Evolutionary conservation across 92 coral and sea anemone species (phyloP).

Genomic region (Epizoanthus fatuus): DNA sequence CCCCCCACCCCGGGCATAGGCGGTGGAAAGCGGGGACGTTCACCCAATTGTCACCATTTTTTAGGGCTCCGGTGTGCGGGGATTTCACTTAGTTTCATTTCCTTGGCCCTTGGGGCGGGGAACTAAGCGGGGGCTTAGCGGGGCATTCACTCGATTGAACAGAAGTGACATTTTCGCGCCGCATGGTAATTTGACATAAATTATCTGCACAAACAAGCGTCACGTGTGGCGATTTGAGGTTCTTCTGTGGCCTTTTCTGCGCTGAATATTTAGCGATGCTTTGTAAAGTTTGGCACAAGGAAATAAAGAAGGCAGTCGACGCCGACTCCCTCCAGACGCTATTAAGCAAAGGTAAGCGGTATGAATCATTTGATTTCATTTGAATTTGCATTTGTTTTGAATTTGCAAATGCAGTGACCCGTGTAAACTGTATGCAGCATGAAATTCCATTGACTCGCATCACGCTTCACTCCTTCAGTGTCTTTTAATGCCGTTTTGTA

Average conservation of each 20-base stretch:
- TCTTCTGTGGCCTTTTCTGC: background rate
- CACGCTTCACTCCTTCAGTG: background rate
- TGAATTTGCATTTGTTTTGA: no score
- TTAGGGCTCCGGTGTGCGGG: conserved; percentile 8
- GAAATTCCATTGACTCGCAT: conserved; percentile 1
- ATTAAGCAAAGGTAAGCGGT: background rate
- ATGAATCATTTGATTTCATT: no score
- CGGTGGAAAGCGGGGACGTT: no score
- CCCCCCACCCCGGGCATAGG: no score
- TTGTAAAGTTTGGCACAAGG: background rate
- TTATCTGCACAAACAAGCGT: conserved; percentile 13
- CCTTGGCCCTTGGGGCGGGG: conserved; percentile 6
- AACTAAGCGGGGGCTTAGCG: background rate
- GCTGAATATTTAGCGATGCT: background rate
- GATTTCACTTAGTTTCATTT: background rate
- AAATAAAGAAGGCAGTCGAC: background rate
- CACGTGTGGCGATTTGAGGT: background rate
- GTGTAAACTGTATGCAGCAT: background rate
- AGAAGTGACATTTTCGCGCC: background rate
- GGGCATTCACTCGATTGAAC: background rate
- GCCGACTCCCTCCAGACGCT: background rate
- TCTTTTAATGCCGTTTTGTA: background rate
- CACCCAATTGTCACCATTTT: background rate
- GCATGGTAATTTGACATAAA: conserved; percentile 3
- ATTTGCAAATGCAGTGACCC: no score